Evolutionary conservation across 2,888 invertebrate genomes (phyloP).

Genomic region (Campoplex capitator): DNA sequence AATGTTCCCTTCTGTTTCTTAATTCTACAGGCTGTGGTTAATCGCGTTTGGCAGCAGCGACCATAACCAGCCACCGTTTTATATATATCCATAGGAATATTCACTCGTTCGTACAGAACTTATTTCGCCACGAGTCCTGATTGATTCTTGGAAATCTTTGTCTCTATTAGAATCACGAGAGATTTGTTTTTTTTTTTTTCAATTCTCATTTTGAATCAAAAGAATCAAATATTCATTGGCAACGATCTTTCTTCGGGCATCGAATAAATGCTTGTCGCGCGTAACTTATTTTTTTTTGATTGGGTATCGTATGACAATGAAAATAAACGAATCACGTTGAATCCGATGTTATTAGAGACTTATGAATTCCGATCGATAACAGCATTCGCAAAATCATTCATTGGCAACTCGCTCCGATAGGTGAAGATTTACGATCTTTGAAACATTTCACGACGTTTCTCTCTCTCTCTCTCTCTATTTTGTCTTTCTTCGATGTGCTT

Average conservation of each 20-base stretch:
- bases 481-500: slow-evolving; percentile 13
- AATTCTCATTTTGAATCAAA: neutral
- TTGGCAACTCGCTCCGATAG: neutral
- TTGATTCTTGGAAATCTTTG: neutral
- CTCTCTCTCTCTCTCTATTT: neutral
- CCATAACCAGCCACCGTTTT: slow-evolving; percentile 7
- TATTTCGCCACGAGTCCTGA: neutral
- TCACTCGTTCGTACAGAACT: neutral
- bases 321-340: neutral
- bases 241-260: neutral
- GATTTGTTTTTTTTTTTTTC: neutral
- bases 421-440: slow-evolving; percentile 19
- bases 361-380: neutral
- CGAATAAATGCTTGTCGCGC: neutral
- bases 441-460: slow-evolving; percentile 39
- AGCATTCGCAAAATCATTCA: neutral
- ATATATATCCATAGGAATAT: slow-evolving; percentile 2
- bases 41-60: slow-evolving; percentile 49
- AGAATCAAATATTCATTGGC: neutral
- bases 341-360: neutral
- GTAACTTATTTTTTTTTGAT: neutral
- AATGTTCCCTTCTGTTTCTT: slow-evolving; percentile 40
- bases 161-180: neutral
- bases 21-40: slow-evolving; percentile 48
- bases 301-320: neutral